Evolutionary conservation across 2,113 vertebrate genomes (phyloP).

Genomic region (Calonectris borealis): DNA sequence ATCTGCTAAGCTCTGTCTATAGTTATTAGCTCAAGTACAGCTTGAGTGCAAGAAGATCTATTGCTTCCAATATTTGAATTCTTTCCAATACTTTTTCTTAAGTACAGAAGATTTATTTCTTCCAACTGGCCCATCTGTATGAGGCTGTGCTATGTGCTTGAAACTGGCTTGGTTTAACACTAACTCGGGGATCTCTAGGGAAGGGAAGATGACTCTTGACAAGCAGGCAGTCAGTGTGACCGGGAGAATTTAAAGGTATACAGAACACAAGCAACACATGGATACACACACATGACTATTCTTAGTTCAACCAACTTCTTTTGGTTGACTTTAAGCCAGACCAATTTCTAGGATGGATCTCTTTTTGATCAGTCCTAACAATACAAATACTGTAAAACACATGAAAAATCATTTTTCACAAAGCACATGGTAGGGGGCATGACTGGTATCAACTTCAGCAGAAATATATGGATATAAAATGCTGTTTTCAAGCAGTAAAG

Average conservation of each 20-base stretch:
- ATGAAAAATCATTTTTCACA: not conserved
- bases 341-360: not conserved
- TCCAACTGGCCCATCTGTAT: not conserved
- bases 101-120: not conserved
- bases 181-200: not conserved
- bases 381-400: not conserved
- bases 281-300: not conserved
- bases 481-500: not conserved
- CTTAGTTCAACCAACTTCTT: not conserved
- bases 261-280: not conserved
- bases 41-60: not conserved
- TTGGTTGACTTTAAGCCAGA: not conserved
- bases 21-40: not conserved
- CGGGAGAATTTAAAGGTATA: not conserved
- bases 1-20: not conserved
- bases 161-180: not conserved
- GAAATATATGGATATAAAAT: not conserved
- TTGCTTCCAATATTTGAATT: conserved; percentile 3
- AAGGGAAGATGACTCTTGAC: not conserved
- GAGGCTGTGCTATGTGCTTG: not conserved
- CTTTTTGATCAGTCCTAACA: not conserved
- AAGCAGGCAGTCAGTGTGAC: not conserved
- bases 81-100: not conserved
- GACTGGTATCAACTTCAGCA: not conserved
- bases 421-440: not conserved